phyloP scores from a whole-genome alignment of 2,113 vertebrate genomes.

The Corythornis vintsioides region DNA sequence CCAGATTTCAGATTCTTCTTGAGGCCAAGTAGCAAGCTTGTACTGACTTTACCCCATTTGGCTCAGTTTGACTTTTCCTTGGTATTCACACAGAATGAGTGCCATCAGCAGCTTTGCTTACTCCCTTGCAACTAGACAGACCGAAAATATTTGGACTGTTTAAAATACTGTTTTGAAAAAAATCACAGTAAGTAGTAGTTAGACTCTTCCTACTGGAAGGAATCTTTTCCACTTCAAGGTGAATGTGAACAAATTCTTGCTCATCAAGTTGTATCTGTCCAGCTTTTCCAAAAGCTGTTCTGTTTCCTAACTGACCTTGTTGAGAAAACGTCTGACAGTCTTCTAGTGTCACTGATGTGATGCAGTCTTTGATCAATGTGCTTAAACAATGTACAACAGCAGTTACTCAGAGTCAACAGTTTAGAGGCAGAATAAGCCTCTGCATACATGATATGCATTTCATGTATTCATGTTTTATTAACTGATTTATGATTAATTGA shows the following conservation, averaged over 20 bases:
- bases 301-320: background rate
- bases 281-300: background rate
- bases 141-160: background rate
- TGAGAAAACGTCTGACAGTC: background rate
- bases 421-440: background rate
- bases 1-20: background rate
- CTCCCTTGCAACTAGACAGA: background rate
- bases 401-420: background rate
- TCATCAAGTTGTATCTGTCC: background rate
- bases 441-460: background rate
- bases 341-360: background rate
- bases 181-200: rapidly evolving
- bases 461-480: background rate
- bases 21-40: background rate
- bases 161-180: background rate
- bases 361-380: background rate
- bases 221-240: background rate
- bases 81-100: background rate
- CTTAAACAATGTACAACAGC: background rate
- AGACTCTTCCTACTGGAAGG: background rate
- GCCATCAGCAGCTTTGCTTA: background rate
- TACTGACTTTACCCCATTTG: background rate
- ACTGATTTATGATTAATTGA: background rate
- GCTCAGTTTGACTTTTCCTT: background rate
- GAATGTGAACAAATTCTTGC: background rate